Evolutionary conservation across 2,888 invertebrate species (phyloP).

Genomic region (Aphrophora alni): DNA sequence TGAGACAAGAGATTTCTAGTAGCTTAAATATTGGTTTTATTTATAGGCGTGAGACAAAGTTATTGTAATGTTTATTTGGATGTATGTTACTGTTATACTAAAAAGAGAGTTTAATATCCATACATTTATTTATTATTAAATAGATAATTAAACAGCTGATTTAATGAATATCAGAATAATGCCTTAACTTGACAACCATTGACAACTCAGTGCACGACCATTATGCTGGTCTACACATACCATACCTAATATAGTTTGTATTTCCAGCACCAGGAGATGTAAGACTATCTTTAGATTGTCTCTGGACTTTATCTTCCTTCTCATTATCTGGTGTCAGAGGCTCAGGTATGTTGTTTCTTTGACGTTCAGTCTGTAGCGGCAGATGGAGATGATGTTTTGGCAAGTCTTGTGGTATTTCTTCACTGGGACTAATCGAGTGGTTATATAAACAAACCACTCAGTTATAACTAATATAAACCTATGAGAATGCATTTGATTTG

Average conservation of each 20-base stretch:
- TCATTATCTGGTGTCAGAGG: not conserved
- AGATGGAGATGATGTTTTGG: not conserved
- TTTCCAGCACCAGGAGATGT: constrained; percentile 21
- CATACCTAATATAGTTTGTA: constrained; percentile 38
- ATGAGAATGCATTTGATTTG: too few relatives aligned
- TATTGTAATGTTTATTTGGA: too few relatives aligned
- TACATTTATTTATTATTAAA: too few relatives aligned
- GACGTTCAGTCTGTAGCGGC: not conserved
- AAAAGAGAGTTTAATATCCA: too few relatives aligned
- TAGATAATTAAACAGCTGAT: too few relatives aligned
- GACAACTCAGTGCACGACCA: not conserved
- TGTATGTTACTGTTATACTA: too few relatives aligned
- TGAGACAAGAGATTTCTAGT: too few relatives aligned
- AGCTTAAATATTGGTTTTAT: too few relatives aligned
- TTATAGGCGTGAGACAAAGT: too few relatives aligned
- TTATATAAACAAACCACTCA: not conserved
- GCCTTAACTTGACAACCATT: not conserved
- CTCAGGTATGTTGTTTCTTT: not conserved
- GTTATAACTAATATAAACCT: not conserved
- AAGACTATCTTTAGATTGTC: not conserved
- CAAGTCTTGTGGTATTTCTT: not conserved
- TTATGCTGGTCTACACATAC: constrained; percentile 29
- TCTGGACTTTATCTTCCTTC: not conserved
- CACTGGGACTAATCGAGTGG: not conserved
- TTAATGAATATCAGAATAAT: not conserved